Evolutionary conservation across 2,797 vertebrate species (phyloP), one percentile per base, ranked within the genome.

Genomic region (Staurois parvus): DNA sequence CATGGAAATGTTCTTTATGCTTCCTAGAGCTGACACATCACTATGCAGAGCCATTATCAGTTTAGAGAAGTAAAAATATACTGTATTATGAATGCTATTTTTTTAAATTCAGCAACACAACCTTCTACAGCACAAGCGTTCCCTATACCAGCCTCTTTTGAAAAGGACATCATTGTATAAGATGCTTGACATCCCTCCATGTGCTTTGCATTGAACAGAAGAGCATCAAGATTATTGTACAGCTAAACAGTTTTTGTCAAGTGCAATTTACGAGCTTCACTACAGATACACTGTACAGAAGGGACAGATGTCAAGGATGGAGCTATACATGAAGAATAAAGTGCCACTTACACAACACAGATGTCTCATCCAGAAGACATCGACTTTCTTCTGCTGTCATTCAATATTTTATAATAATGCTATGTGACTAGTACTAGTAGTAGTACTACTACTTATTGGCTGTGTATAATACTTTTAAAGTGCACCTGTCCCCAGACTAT

Each of bases 271-370:
- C n/a, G 59, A 66, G 6, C 8, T 29, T 68, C 15, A 28, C 24
- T 28, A 66, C 7, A 68, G 62, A 45, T 79, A 15, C 24, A 48
- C 28, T 68, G 64, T 66, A 64, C 10, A 13, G 21, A 26, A 34
- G 21, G 26, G 37, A 64, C 5, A 19, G 34, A 19, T 59, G n/a
- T 32, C 56, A 77, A 64, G 75, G 30, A 32, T 62, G 29, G 62
- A 68, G 26, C 34, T 76, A 24, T 62, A 76, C 74, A 76, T 37
- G 6, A 34, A 62, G 52, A 76, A 26, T 64, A 37, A 19, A 68
- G 6, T 19, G 17, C 76, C 76, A 42, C 62, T 48, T 64, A 67
- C 76, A 67, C 37, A 67, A 26, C 75, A 13, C 30, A 12, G 29
- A n/a, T 62, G 24, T 26, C n/a, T 66, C 59, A 42, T 32, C 11